Evolutionary conservation across 2,113 vertebrate genomes (phyloP).

Genomic region (Tricholaema leucomelas): DNA sequence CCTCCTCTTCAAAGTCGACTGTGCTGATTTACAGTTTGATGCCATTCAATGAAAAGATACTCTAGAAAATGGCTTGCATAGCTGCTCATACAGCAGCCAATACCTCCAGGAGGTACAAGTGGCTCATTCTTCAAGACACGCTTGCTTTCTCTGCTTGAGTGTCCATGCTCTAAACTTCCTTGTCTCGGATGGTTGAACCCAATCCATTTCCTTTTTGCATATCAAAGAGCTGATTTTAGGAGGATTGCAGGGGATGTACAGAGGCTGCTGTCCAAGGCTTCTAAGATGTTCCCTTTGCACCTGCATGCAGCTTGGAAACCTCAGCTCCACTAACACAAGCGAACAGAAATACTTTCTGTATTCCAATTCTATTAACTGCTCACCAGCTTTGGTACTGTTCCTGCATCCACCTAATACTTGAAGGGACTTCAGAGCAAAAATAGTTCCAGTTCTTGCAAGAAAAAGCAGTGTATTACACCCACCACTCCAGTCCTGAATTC

Average conservation of each 20-base stretch:
- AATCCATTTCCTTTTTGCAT: not conserved
- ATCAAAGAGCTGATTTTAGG: not conserved
- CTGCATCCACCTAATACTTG: not conserved
- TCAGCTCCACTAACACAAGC: not conserved
- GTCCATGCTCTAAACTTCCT: not conserved
- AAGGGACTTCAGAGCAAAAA: not conserved
- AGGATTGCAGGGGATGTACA: not conserved
- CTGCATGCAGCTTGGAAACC: not conserved
- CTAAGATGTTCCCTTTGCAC: not conserved
- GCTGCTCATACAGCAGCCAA: slow-evolving; percentile 31
- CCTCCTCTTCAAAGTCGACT: not conserved
- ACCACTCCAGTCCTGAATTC: not conserved
- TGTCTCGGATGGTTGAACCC: not conserved
- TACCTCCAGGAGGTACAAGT: slow-evolving; percentile 18
- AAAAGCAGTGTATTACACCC: not conserved
- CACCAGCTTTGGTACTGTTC: not conserved
- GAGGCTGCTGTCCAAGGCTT: not conserved
- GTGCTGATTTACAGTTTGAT: not conserved
- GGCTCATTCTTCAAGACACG: not conserved
- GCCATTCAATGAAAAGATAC: not conserved
- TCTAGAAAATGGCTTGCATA: not conserved
- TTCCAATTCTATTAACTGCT: not conserved
- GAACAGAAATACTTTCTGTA: not conserved
- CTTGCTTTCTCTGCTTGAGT: not conserved
- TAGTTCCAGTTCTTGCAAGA: not conserved